Conservation (phyloP, 2,113 vertebrate species). For the Hemicordylus capensis region DNA sequence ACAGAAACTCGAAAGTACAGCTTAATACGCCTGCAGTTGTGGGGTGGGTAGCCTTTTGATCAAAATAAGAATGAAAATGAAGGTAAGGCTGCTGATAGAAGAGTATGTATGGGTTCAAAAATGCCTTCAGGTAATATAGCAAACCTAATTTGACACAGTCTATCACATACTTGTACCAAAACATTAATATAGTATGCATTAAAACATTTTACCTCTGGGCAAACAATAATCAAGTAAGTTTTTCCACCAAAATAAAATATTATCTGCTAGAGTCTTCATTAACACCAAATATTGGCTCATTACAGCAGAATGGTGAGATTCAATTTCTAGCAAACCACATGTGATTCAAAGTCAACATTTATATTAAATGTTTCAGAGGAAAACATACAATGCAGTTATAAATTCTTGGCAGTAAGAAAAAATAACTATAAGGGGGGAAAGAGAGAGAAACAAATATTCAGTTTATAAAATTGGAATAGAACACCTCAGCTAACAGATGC, state of each 20-base stretch:
- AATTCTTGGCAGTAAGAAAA: slow-evolving; percentile 49
- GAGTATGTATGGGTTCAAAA: slow-evolving; percentile 12
- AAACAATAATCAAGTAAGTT: neutral
- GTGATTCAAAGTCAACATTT: neutral
- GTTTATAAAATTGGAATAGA: slow-evolving; percentile 68
- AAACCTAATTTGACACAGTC: neutral
- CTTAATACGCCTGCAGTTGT: neutral
- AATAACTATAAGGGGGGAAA: slow-evolving; percentile 56
- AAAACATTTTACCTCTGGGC: neutral
- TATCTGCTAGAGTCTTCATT: neutral
- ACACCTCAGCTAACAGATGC: slow-evolving; percentile 73
- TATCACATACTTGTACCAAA: neutral
- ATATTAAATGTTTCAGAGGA: neutral
- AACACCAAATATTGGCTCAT: neutral
- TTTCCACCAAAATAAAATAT: neutral
- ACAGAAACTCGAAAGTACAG: slow-evolving; percentile 44
- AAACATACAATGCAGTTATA: slow-evolving; percentile 9
- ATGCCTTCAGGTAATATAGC: slow-evolving; percentile 24
- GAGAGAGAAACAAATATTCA: slow-evolving; percentile 42
- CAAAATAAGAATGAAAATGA: slow-evolving; percentile 38
- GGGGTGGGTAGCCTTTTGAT: slow-evolving; percentile 27
- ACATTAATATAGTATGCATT: neutral
- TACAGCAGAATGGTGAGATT: neutral
- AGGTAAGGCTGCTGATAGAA: slow-evolving; percentile 25
- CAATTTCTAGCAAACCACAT: neutral